Base-by-base conservation (phyloP, 2,888 invertebrate species). In the Leptothorax acervorum region DNA sequence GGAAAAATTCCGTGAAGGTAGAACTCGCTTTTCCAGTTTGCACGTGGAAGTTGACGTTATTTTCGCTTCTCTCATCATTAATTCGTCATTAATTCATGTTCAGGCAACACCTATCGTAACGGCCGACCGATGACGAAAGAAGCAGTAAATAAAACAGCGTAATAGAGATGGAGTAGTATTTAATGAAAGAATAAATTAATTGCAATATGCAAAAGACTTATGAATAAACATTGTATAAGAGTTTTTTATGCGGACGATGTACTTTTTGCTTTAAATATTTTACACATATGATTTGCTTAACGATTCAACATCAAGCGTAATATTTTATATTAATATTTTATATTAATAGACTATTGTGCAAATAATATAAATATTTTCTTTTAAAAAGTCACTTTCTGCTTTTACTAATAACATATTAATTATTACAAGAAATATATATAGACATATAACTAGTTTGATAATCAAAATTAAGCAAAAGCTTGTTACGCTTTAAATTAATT, bases 1-100 rank as follows among this genome's bases (percentile, higher is more conserved):
- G 45, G 39, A 70, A 70, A 78, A 45, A 23, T 70, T 70, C 45
- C 9, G 1, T 55, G 1, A 53, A 18, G 31, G 2, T 31, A 53
- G 39, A 76, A 76, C 39, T 76, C n/a, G 28, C 42, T 66, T 55
- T 65, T 66, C n/a, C 15, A 6, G 28, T 76, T 55, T 55, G 6
- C 11, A 31, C 6, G 28, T 8, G 9, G 42, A 55, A 4, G 0
- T 23, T 68, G 42, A 55, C 6, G 45, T 57, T 11, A 57, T 70
- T 78, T 45, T 70, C 11, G 3, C 23, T n/a, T n/a, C 1, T 68
- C 15, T 55, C 31, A 55, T 68, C 11, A 55, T 45, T 78, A 68
- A 51, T 23, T 31, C 5, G n/a, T 11, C 12, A 42, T 78, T 45
- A 57, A 70, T 78, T 78, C 57, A 23, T 18, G 1, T 39, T 55